Percentiles rank a stretch among this genome's conserved stretches.
These are phyloP conservation scores for Carpatolechia fugitivella DNA, from an alignment of 2,888 invertebrate species.

Conservation along the genomic window DNA sequence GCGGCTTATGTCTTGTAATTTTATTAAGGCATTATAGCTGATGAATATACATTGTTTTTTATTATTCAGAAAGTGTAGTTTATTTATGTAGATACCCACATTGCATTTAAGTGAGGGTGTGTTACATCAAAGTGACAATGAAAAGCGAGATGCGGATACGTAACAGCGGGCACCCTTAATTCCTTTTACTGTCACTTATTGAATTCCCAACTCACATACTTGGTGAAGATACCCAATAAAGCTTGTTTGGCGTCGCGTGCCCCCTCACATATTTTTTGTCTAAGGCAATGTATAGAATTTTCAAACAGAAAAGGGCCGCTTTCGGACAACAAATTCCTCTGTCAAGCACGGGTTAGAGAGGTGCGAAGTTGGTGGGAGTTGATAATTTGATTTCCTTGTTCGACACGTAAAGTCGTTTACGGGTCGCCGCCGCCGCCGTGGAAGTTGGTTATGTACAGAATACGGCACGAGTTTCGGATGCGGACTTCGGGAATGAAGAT, in stretches of 20 bases:
- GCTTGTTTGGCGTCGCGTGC: conserved; percentile 63
- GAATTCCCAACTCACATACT: conserved; percentile 68
- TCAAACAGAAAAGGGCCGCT: conserved; percentile 59
- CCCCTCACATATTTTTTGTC: conserved; percentile 61
- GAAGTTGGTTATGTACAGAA: conserved; percentile 62
- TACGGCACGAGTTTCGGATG: conserved; percentile 50
- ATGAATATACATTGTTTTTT: too few relatives aligned
- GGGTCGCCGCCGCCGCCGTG: conserved; percentile 47
- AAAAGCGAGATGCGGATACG: conserved; percentile 46
- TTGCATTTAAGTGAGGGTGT: background rate
- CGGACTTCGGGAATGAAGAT: conserved; percentile 51
- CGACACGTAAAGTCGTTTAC: conserved; percentile 76
- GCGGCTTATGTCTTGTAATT: conserved; percentile 8
- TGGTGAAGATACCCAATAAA: conserved; percentile 71
- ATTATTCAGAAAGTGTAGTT: too few relatives aligned
- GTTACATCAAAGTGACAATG: conserved; percentile 18
- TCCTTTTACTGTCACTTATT: conserved; percentile 70
- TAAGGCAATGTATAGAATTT: conserved; percentile 65
- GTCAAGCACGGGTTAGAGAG: conserved; percentile 57
- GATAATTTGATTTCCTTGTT: conserved; percentile 77
- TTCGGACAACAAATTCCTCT: conserved; percentile 58
- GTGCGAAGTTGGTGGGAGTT: conserved; percentile 70
- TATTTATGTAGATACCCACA: too few relatives aligned
- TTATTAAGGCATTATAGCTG: too few relatives aligned
- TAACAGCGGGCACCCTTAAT: conserved; percentile 56